Conservation (phyloP, 1,140 invertebrate species). For the Stegodyphus mimosarum region DNA sequence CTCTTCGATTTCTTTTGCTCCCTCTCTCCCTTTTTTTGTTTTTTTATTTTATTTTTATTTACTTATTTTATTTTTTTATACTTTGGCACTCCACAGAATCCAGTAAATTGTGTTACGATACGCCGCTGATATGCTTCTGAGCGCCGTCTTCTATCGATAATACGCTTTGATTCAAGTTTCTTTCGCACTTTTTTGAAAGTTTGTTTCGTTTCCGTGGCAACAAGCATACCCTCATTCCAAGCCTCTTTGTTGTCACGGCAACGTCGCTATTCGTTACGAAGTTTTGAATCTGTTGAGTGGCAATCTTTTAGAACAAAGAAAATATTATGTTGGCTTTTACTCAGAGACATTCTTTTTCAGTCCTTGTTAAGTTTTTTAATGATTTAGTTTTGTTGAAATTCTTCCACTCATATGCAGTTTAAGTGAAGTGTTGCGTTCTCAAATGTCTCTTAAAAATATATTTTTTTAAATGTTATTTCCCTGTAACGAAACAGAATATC, state of each 20-base stretch:
- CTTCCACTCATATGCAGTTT: not conserved
- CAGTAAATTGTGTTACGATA: conserved; percentile 1
- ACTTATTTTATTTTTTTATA: not conserved
- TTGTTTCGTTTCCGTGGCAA: conserved; percentile 7
- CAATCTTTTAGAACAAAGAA: conserved; percentile 7
- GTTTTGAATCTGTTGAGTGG: not conserved
- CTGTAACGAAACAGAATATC: too few relatives aligned
- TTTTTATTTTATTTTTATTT: not conserved
- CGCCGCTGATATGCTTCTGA: not conserved
- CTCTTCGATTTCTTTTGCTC: too few relatives aligned
- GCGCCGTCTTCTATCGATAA: not conserved
- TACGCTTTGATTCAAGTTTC: conserved; percentile 4
- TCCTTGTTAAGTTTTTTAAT: not conserved
- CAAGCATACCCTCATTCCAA: conserved; percentile 3
- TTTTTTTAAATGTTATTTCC: too few relatives aligned
- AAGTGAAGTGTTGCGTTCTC: not conserved
- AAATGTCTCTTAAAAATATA: too few relatives aligned
- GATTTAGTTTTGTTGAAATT: not conserved
- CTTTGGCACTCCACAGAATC: conserved; percentile 1
- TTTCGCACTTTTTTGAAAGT: conserved; percentile 3
- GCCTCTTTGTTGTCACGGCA: not conserved
- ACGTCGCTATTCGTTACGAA: not conserved
- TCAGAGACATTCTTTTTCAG: not conserved
- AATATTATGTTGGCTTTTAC: not conserved
- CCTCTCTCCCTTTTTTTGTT: too few relatives aligned